Conservation (phyloP, 1,140 invertebrate species). For the Zaprionus nigranus region DNA sequence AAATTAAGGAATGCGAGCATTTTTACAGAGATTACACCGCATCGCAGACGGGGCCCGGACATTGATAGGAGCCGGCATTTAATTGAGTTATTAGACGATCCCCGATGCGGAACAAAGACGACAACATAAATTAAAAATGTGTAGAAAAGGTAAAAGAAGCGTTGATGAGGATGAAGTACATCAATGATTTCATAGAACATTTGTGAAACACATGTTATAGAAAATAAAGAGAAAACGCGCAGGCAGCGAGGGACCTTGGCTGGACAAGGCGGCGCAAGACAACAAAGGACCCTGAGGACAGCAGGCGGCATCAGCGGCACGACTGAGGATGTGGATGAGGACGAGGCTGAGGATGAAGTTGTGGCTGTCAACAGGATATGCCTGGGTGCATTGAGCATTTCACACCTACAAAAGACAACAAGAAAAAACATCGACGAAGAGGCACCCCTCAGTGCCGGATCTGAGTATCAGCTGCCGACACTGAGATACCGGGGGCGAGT, state of each 20-base stretch:
- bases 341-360: constrained; percentile 1
- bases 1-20: constrained; percentile 71
- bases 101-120: constrained; percentile 37
- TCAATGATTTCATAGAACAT: constrained; percentile 53
- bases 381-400: constrained; percentile 72
- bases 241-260: constrained; percentile 9
- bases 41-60: constrained; percentile 15
- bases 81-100: constrained; percentile 76
- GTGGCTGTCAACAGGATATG: constrained; percentile 77
- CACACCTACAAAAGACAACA: constrained; percentile 75
- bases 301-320: constrained; percentile 10
- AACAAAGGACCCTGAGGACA: constrained; percentile 48
- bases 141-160: constrained; percentile 28
- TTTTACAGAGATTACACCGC: constrained; percentile 68
- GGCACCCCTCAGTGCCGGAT: constrained; percentile 30
- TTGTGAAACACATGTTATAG: constrained; percentile 76
- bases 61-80: constrained; percentile 67
- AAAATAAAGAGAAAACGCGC: constrained; percentile 39
- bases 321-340: constrained; percentile 5
- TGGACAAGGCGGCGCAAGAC: constrained; percentile 27
- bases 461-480: constrained; percentile 74
- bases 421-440: constrained; percentile 47
- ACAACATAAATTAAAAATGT: constrained; percentile 36
- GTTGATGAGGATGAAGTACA: constrained; percentile 43
- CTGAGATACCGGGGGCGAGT: constrained; percentile 52